Percentiles rank a stretch among this genome's conserved stretches.
phyloP scores from a whole-genome alignment of 2,113 vertebrate genomes.

The Larimichthys crocea region DNA sequence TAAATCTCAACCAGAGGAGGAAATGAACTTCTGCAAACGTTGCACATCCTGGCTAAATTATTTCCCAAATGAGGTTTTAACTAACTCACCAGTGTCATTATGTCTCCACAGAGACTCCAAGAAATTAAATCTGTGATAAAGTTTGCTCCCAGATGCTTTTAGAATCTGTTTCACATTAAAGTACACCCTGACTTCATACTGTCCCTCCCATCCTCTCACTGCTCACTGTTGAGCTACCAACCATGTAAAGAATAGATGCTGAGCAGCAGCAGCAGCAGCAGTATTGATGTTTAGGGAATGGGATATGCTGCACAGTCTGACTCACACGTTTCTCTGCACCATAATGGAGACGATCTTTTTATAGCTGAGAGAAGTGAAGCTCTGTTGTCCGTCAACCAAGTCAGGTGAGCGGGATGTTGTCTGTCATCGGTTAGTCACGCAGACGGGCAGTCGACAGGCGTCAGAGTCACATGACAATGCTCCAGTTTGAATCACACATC shows the following conservation, averaged over 20 bases:
- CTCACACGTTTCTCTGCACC: conserved; percentile 4
- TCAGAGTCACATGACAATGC: conserved; percentile 16
- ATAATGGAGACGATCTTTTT: conserved; percentile 29
- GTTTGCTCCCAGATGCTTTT: conserved; percentile 9
- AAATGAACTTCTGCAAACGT: not conserved
- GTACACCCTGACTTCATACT: too few species aligned
- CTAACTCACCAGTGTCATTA: not conserved
- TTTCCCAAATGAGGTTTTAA: not conserved
- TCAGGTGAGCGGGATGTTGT: conserved; percentile 23
- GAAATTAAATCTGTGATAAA: not conserved
- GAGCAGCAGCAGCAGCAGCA: conserved; percentile 14
- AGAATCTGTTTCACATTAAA: conserved; percentile 10
- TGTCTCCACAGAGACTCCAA: conserved; percentile 1
- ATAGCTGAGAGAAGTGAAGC: conserved; percentile 1
- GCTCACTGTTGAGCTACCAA: not conserved
- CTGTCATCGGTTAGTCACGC: conserved; percentile 18
- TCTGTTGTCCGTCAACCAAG: not conserved
- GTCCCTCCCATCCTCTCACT: not conserved
- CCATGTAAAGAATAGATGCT: not conserved
- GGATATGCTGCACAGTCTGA: conserved; percentile 15
- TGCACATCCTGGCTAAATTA: not conserved
- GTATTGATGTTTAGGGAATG: conserved; percentile 26
- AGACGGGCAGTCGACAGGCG: not conserved
- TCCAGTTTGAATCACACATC: conserved; percentile 17
- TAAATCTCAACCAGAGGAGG: not conserved